phyloP scores from a whole-genome alignment of 1,140 invertebrate species.

The Aphaenogaster ashmeadi region DNA sequence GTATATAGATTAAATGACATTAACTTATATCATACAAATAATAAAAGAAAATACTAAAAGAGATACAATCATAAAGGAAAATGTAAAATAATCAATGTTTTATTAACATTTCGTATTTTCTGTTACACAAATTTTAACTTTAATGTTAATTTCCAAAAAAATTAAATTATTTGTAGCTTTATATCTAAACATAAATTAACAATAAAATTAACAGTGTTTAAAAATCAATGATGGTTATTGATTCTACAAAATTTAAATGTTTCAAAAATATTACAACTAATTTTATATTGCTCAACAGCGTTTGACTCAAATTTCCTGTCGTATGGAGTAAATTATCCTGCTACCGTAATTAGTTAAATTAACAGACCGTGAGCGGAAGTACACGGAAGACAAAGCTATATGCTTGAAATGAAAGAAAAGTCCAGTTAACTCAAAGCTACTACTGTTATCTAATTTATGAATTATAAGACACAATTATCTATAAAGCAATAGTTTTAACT shows the following conservation, averaged over 20 bases:
- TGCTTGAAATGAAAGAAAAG: conserved; percentile 62
- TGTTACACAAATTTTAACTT: not conserved
- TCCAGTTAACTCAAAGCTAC: conserved; percentile 68
- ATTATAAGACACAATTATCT: conserved; percentile 52
- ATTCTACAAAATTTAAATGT: conserved; percentile 66
- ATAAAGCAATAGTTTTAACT: conserved; percentile 61
- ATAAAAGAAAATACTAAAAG: not conserved
- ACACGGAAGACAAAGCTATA: conserved; percentile 29
- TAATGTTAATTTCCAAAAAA: not conserved
- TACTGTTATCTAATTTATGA: conserved; percentile 44
- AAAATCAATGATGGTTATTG: not conserved
- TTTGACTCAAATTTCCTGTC: conserved; percentile 72
- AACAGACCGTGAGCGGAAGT: conserved; percentile 71
- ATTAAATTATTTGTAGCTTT: not conserved
- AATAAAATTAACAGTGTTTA: conserved; percentile 17
- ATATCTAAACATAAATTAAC: not conserved
- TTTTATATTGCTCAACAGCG: conserved; percentile 67
- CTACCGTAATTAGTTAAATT: conserved; percentile 77
- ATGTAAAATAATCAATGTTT: not conserved
- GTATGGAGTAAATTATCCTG: conserved; percentile 72
- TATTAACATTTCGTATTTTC: conserved; percentile 8
- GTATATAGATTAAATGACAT: no score
- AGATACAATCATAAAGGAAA: not conserved
- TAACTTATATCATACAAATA: not conserved
- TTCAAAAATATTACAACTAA: conserved; percentile 74